A percentile compares a stretch with the other conserved stretches of the same genome.
Evolutionary conservation across 2,797 vertebrate genomes (phyloP).

Genomic region (Catharus ustulatus): DNA sequence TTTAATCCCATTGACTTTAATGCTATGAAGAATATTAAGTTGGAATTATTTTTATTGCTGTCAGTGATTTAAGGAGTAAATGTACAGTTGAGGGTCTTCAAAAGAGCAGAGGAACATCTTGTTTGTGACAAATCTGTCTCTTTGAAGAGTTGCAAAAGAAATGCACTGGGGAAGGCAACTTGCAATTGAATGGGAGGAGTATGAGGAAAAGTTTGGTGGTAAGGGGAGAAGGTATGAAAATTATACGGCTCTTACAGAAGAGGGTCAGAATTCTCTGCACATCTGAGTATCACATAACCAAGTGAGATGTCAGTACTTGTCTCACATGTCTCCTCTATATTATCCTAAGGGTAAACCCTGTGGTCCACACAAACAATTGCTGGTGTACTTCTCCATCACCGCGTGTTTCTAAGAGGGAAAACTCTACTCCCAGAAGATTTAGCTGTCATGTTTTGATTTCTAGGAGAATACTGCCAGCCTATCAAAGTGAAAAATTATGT

Average conservation of each 20-base stretch:
- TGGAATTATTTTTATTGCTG: background rate
- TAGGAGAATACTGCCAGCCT: background rate
- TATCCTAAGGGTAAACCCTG: background rate
- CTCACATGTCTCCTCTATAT: background rate
- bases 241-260: background rate
- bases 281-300: background rate
- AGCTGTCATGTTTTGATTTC: background rate
- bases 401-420: background rate
- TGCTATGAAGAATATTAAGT: background rate
- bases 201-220: background rate
- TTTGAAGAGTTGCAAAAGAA: background rate
- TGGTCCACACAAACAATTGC: background rate
- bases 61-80: background rate
- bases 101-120: background rate
- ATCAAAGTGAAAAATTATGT: background rate
- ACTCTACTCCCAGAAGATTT: background rate
- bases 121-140: background rate
- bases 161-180: background rate
- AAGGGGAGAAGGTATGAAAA: background rate
- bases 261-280: background rate
- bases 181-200: background rate
- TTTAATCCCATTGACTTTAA: background rate
- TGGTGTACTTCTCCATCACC: background rate
- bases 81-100: background rate
- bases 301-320: background rate